Base-by-base conservation (phyloP, 1,140 invertebrate genomes). In the Cephus cinctus region DNA sequence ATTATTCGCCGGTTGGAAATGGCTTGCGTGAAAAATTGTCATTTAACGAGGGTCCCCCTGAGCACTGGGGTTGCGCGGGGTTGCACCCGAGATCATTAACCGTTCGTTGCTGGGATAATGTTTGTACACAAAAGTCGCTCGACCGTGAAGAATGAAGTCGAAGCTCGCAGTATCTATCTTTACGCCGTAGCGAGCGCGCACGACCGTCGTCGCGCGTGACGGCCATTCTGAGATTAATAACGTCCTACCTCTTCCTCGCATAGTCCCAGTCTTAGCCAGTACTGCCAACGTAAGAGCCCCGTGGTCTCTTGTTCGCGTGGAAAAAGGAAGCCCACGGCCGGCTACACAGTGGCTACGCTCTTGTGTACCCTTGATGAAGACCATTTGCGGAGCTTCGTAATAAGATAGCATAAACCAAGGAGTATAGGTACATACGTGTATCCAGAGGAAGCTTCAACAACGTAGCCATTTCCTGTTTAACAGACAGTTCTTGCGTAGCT, bases 331-430 rank as follows among this genome's bases (percentile, higher is more conserved):
- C n/a, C n/a, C n/a, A n/a, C n/a, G n/a, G n/a, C n/a, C n/a, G n/a
- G n/a, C n/a, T n/a, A n/a, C n/a, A n/a, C n/a, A n/a, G n/a, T n/a
- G n/a, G n/a, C n/a, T n/a, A 62, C 49, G 47, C 47, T 50, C 39
- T 60, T 47, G 50, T n/a, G n/a, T n/a, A n/a, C n/a, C 48, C 55
- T 60, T 53, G 57, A 61, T 61, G 56, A 53, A 53, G 47, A 59
- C 61, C 63, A 69, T 69, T 69, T 67, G 59, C 54, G 53, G 59
- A 57, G 61, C 35, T 56, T 50, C 52, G 56, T 51, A 53, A 52
- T 58, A 58, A 63, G 64, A 69, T 67, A 67, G 59, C 53, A 53
- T n/a, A n/a, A n/a, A n/a, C n/a, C n/a, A n/a, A n/a, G n/a, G n/a
- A n/a, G n/a, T n/a, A n/a, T n/a, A n/a, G n/a, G n/a, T n/a, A n/a